These are phyloP conservation scores for Channallabes apus DNA, from an alignment of 2,797 vertebrate genomes.

Conservation along the genomic window DNA sequence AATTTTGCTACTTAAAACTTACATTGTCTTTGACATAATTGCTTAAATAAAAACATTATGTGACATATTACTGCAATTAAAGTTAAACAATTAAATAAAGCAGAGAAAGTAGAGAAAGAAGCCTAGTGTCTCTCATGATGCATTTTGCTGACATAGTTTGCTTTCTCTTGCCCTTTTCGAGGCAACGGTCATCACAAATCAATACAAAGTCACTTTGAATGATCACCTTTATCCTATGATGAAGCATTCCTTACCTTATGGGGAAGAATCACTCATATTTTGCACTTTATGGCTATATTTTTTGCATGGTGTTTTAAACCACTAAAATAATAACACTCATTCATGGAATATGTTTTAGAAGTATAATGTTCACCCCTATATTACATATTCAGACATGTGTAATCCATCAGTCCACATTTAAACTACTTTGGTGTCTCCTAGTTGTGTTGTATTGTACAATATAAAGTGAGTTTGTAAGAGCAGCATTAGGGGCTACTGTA, in stretches of 20 bases:
- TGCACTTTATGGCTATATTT: background rate
- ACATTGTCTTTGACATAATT: background rate
- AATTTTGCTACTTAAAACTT: background rate
- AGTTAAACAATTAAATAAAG: background rate
- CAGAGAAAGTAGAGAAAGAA: background rate
- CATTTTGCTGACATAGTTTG: conserved; percentile 6
- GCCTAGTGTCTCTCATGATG: background rate
- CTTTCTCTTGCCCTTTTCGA: background rate
- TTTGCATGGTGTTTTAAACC: background rate
- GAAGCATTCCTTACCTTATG: background rate
- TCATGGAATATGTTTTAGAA: background rate
- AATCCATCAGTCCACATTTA: background rate
- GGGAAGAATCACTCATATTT: background rate
- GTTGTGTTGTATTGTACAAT: conserved; percentile 25
- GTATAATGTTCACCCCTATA: background rate
- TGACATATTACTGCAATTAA: background rate
- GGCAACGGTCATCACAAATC: background rate
- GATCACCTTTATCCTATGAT: background rate
- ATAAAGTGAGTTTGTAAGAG: conserved; percentile 35
- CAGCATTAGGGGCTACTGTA: conserved; percentile 37
- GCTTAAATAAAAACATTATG: background rate
- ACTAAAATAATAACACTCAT: background rate
- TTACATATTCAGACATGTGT: background rate
- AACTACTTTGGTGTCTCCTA: background rate
- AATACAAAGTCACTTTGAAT: background rate